Base-by-base conservation (phyloP, 2,113 vertebrate genomes). In the Pampusana beccarii region DNA sequence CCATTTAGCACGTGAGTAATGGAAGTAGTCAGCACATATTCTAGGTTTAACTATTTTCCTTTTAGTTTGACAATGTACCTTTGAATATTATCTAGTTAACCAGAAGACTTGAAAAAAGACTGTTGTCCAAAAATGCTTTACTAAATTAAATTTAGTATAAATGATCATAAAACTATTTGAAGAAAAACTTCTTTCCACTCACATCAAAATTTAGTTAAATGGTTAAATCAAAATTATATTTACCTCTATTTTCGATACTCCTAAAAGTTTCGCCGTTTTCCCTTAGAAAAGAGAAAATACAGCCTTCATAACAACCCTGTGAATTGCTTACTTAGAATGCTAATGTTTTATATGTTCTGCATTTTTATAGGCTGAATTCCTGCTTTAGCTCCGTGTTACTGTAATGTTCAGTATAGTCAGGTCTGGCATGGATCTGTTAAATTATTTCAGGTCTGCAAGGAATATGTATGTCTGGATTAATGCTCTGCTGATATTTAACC, bases 401-500 rank as follows among this genome's bases (percentile, higher is more conserved):
- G 48, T 57, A 80, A 65, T 2, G 1, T 42, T 72, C 23, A 1
- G 17, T 65, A 53, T 21, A 81, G 29, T 72, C 78, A 81, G 56
- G 69, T 70, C 80, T 77, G 69, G 57, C 4, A 4, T 18, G 13
- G 9, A 40, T 73, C 61, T 92, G 61, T 81, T 90, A 56, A 93
- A 75, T 85, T 88, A 72, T 79, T 85, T 85, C 31, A 85, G 71
- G 66, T 75, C 34, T 82, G 28, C 4, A 3, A 85, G 33, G 78
- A 91, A 50, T 79, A 85, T 81, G 42, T 90, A 75, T 56, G 29
- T 56, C 84, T 75, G 66, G 78, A 67, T 81, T 72, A 82, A 82
- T 66, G 53, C 64, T 95, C 73, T 92, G 57, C 53, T 92, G 89
- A 20, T 92, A 72, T 71, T 94, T 87, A 92, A 77, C 82, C 54